Conservation (phyloP, 2,888 invertebrate species). For the Anthrax anthrax region DNA sequence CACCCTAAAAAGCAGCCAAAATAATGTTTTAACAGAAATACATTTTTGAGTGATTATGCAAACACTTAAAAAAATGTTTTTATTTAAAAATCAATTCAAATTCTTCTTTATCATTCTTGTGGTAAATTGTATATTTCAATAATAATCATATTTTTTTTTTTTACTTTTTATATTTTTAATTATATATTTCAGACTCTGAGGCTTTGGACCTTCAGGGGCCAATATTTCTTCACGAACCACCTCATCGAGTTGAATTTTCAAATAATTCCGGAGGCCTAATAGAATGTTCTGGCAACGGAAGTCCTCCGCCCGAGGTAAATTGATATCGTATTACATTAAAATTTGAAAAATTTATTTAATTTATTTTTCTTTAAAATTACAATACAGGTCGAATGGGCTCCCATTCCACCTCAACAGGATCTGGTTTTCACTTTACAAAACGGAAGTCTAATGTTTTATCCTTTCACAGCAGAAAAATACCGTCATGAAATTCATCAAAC, state of each 20-base stretch:
- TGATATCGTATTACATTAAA: background rate
- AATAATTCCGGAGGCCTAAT: constrained; percentile 58
- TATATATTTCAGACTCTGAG: constrained; percentile 22
- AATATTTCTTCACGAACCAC: constrained; percentile 52
- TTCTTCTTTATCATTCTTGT: too few relatives aligned
- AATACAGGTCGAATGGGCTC: constrained; percentile 65
- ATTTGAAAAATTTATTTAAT: background rate
- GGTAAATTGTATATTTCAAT: too few relatives aligned
- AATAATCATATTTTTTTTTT: too few relatives aligned
- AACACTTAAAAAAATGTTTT: too few relatives aligned
- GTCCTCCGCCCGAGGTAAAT: constrained; percentile 50
- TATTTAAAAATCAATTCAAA: too few relatives aligned
- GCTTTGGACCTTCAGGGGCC: constrained; percentile 53
- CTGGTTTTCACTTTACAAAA: constrained; percentile 63
- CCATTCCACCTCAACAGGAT: constrained; percentile 50
- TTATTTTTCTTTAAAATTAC: constrained; percentile 6
- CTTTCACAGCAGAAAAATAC: constrained; percentile 68
- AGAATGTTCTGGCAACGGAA: constrained; percentile 53
- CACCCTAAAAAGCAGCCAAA: too few relatives aligned
- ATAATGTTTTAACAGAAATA: too few relatives aligned
- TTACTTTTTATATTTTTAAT: constrained; percentile 4
- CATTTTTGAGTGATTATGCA: too few relatives aligned
- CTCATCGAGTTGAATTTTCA: constrained; percentile 61
- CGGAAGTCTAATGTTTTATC: constrained; percentile 73
- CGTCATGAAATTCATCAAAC: constrained; percentile 73